Percentiles rank a stretch among this genome's conserved stretches.
These are phyloP conservation scores for Bathynomus jamesi DNA, from an alignment of 1,140 invertebrate genomes.

Conservation along the genomic window DNA sequence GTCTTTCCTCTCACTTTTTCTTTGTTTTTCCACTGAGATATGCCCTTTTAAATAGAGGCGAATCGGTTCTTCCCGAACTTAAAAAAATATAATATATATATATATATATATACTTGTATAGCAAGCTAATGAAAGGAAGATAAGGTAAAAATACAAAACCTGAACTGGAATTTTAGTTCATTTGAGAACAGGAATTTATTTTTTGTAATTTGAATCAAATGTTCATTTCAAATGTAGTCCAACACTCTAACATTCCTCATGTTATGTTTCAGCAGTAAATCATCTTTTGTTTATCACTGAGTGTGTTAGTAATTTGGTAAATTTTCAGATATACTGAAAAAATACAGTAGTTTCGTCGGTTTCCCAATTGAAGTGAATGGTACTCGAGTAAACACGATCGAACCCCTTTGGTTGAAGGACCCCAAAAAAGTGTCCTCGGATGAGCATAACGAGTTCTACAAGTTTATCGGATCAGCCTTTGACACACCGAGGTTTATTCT, in stretches of 20 bases:
- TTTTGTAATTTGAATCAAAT: neutral
- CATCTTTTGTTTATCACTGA: neutral
- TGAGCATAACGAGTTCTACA: conserved; percentile 85
- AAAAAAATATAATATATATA: neutral
- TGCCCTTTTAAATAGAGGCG: too few relatives aligned
- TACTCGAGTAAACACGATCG: conserved; percentile 65
- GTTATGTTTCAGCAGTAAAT: neutral
- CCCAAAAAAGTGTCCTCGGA: conserved; percentile 72
- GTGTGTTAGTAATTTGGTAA: neutral
- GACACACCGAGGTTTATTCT: conserved; percentile 74
- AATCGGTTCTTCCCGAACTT: neutral
- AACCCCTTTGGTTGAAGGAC: conserved; percentile 89
- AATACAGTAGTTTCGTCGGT: conserved; percentile 95
- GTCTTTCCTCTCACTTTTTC: too few relatives aligned
- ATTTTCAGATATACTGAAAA: conserved; percentile 72
- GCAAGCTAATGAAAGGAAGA: neutral
- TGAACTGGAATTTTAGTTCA: neutral
- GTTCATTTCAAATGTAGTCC: neutral
- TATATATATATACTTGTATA: neutral
- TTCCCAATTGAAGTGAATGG: conserved; percentile 87
- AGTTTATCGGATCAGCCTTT: conserved; percentile 73
- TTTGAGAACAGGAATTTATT: neutral
- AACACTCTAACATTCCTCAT: neutral
- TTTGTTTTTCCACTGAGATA: too few relatives aligned
- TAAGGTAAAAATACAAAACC: neutral